Evolutionary conservation across 2,797 vertebrate genomes (phyloP), one percentile per base, ranked within the genome.

Genomic region (Psittacula derbiana): DNA sequence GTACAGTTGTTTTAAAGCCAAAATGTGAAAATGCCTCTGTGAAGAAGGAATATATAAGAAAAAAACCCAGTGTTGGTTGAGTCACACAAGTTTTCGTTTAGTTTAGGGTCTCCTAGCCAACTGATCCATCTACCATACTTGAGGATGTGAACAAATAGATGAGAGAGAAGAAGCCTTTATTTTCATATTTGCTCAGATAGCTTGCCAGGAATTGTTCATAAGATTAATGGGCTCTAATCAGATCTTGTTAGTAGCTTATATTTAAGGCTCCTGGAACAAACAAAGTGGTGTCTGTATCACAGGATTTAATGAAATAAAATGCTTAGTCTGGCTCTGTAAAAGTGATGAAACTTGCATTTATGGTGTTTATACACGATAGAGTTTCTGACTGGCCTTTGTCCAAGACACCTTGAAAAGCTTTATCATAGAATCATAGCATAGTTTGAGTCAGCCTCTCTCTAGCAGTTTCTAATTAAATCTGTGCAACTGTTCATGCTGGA

Each of bases 391-490:
- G 55, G 81, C 44, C 57, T 90, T 82, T 89, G 55, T 85, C 41
- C 52, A 79, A 83, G 58, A 36, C 55, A 72, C 52, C 60, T 73
- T 93, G 50, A 81, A 90, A 66, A 50, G 41, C 41, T 82, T 84
- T 57, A 28, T 60, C 50, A 17, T 52, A 30, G 27, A 36, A 25
- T 36, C 55, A 58, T 58, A 58, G 55, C 25, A 58, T 16, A 11
- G 23, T 36, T 58, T 25, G 33, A 36, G 44, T 85, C 88, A 91
- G 66, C 65, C 89, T 81, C 60, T 65, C 47, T 88, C 33, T 62
- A 75, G 64, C 52, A 50, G 79, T 84, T 83, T 88, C 91, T 64
- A 80, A 94, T 89, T 80, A 80, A 73, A 78, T 57, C 49, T 80
- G 16, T 85, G 41, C 43, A 83, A 58, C 53, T 78, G 19, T 62